Conservation (phyloP, 2,113 vertebrate genomes). For the Mormyrus lacerda region DNA sequence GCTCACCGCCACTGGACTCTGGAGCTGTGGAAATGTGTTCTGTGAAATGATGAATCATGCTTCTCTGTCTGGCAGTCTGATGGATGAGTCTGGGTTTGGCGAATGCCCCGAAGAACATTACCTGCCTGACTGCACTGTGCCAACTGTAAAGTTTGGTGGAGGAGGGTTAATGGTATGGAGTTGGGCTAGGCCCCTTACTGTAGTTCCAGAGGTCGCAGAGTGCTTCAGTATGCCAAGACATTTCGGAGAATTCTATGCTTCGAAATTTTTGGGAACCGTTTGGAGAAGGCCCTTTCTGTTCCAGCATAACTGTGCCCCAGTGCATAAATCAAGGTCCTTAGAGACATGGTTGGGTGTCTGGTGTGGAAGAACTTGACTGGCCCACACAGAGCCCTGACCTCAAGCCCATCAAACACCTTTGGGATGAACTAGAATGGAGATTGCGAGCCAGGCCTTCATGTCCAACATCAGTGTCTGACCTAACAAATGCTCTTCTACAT, state of each 20-base stretch:
- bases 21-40: not conserved
- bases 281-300: not conserved
- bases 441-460: not conserved
- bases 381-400: not conserved
- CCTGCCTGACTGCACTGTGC: not conserved
- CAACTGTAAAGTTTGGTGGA: not conserved
- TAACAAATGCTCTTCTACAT: not conserved
- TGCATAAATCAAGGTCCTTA: not conserved
- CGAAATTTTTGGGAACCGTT: not conserved
- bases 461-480: not conserved
- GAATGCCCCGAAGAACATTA: not conserved
- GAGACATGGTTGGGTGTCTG: not conserved
- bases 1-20: not conserved
- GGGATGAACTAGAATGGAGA: not conserved
- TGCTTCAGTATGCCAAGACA: not conserved
- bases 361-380: not conserved
- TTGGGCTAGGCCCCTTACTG: not conserved
- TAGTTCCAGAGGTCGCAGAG: too few species aligned
- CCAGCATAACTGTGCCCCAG: not conserved
- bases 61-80: not conserved
- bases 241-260: not conserved
- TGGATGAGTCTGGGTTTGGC: not conserved
- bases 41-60: not conserved
- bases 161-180: not conserved
- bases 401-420: not conserved